Conservation (phyloP, 2,797 vertebrate genomes). For the Sebastes itinus region DNA sequence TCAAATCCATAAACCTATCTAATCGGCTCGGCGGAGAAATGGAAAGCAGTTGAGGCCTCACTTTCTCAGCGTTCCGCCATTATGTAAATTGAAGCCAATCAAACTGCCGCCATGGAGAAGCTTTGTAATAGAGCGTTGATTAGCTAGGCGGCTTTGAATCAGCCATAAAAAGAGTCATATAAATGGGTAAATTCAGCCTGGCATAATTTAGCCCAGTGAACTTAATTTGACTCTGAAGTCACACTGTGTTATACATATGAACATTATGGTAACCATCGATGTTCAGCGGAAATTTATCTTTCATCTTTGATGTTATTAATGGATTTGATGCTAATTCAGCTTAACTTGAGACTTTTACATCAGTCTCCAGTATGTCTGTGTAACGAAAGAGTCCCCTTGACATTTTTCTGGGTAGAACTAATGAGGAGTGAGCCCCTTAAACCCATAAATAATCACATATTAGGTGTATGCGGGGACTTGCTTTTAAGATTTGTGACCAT, state of each 20-base stretch:
- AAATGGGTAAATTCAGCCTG: slow-evolving; percentile 75
- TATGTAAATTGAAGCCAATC: slow-evolving; percentile 84
- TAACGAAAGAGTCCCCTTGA: slow-evolving; percentile 29
- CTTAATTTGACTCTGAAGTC: slow-evolving; percentile 78
- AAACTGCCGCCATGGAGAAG: slow-evolving; percentile 75
- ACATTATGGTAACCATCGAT: slow-evolving; percentile 53
- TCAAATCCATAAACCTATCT: slow-evolving; percentile 79
- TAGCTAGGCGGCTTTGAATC: slow-evolving; percentile 78
- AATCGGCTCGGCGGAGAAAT: slow-evolving; percentile 71
- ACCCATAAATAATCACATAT: slow-evolving; percentile 10
- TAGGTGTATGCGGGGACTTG: not conserved
- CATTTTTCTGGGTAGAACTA: slow-evolving; percentile 2
- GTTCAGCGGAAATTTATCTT: slow-evolving; percentile 47
- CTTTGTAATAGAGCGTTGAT: slow-evolving; percentile 79
- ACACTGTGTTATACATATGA: slow-evolving; percentile 70
- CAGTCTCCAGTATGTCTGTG: slow-evolving; percentile 11
- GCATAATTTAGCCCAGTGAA: slow-evolving; percentile 77
- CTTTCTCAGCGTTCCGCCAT: slow-evolving; percentile 74
- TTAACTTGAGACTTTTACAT: slow-evolving; percentile 23
- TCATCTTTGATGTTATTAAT: slow-evolving; percentile 61
- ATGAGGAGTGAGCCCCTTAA: not conserved
- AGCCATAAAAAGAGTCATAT: slow-evolving; percentile 81
- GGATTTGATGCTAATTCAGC: slow-evolving; percentile 50
- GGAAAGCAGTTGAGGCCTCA: slow-evolving; percentile 69
- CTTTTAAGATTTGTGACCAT: not conserved